Percentiles rank a stretch among this genome's conserved stretches.
phyloP scores from a whole-genome alignment of 2,113 vertebrate species.

The Caranx ignobilis region DNA sequence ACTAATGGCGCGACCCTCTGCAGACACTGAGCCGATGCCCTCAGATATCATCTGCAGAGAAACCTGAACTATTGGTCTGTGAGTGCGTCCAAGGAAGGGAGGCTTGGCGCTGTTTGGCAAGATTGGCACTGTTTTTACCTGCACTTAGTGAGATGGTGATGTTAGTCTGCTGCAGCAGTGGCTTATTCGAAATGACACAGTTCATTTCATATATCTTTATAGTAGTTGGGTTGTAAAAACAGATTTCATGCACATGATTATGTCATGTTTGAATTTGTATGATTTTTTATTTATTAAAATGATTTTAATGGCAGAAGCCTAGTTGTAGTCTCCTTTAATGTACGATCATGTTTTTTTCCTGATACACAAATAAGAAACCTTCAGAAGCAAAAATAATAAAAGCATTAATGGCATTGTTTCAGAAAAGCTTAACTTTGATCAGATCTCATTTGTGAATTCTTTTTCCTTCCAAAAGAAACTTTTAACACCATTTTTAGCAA shows the following conservation, averaged over 20 bases:
- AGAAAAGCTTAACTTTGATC: neutral
- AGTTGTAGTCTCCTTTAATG: neutral
- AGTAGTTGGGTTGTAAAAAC: neutral
- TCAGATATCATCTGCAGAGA: conserved; percentile 59
- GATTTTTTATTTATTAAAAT: too few species aligned
- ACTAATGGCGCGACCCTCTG: conserved; percentile 34
- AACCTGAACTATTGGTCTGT: conserved; percentile 51
- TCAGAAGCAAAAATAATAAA: neutral
- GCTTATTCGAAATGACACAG: neutral
- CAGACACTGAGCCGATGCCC: conserved; percentile 41
- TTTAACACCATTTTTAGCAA: neutral
- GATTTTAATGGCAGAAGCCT: too few species aligned
- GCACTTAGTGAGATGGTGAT: neutral
- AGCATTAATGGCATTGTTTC: neutral
- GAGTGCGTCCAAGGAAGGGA: conserved; percentile 3
- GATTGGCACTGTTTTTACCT: conserved; percentile 11
- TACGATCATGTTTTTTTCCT: neutral
- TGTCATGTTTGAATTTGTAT: too few species aligned
- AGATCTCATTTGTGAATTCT: neutral
- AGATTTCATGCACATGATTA: neutral
- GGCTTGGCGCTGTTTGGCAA: neutral
- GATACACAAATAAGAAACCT: neutral
- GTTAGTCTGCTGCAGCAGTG: conserved; percentile 1
- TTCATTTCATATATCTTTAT: too few species aligned
- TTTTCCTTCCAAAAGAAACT: neutral